phyloP scores from a whole-genome alignment of 1,140 invertebrate species.

The Pemphigus obesinymphae region DNA sequence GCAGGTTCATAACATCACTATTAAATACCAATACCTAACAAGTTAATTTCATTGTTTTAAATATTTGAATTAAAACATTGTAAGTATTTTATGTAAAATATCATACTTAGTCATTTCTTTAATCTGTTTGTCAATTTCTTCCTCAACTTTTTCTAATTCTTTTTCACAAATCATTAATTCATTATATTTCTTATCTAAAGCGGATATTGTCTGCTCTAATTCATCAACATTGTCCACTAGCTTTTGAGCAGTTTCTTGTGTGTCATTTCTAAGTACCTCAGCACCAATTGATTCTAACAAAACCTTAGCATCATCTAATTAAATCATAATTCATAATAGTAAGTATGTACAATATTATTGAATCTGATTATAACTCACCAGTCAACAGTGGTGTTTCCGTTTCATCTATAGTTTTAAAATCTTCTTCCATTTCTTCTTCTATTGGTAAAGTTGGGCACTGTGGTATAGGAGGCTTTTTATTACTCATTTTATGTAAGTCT shows the following conservation, averaged over 20 bases:
- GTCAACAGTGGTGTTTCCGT: slow-evolving; percentile 12
- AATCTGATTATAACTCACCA: not conserved
- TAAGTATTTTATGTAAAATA: not conserved
- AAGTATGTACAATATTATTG: not conserved
- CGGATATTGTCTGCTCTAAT: slow-evolving; percentile 30
- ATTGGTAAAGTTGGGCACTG: not conserved
- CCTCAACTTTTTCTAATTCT: slow-evolving; percentile 21
- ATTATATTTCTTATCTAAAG: slow-evolving; percentile 19
- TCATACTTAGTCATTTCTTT: slow-evolving; percentile 18
- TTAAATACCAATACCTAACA: too few relatives aligned
- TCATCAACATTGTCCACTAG: slow-evolving; percentile 17
- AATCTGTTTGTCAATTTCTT: slow-evolving; percentile 38
- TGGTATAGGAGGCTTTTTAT: not conserved
- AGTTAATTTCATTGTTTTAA: too few relatives aligned
- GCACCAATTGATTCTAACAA: slow-evolving; percentile 18
- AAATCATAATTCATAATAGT: not conserved
- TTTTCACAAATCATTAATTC: slow-evolving; percentile 24
- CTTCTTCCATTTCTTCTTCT: slow-evolving; percentile 36
- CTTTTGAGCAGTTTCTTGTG: slow-evolving; percentile 23
- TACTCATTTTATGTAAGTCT: slow-evolving; percentile 21
- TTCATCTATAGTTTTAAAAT: slow-evolving; percentile 28
- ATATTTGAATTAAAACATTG: too few relatives aligned
- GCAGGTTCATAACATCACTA: too few relatives aligned
- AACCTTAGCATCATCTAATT: slow-evolving; percentile 24
- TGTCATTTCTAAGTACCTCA: slow-evolving; percentile 20